Evolutionary conservation across 2,113 vertebrate species (phyloP).

Genomic region (Ramphastos sulfuratus): DNA sequence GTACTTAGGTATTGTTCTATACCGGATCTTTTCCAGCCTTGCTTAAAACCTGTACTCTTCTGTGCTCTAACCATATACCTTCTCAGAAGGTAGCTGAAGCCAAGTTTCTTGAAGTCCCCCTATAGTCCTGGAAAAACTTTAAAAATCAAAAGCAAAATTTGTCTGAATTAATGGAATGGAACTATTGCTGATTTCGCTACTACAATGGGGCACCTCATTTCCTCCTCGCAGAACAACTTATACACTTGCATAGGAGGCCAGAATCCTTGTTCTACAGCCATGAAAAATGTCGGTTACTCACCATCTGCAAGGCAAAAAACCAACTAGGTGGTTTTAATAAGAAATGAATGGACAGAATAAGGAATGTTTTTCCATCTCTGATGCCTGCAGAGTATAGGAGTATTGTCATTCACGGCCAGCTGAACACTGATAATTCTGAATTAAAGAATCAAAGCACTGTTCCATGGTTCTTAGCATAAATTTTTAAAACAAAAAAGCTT

Average conservation of each 20-base stretch:
- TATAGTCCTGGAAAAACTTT: background rate
- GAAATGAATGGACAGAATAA: background rate
- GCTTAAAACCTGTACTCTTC: background rate
- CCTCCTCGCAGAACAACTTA: background rate
- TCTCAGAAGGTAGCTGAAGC: accelerated
- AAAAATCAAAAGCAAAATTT: background rate
- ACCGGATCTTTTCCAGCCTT: background rate
- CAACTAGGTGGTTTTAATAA: background rate
- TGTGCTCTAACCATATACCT: background rate
- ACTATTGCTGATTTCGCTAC: background rate
- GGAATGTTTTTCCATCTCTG: background rate
- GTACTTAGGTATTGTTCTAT: background rate
- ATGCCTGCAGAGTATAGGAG: background rate
- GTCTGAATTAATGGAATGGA: background rate
- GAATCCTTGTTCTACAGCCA: background rate
- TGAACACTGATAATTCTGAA: background rate
- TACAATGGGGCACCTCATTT: background rate
- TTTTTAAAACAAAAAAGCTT: background rate
- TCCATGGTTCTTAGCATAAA: background rate
- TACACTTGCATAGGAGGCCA: background rate
- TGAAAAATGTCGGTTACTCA: background rate
- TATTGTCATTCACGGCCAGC: background rate
- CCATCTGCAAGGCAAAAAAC: background rate
- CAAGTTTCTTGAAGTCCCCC: background rate
- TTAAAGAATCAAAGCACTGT: background rate